phyloP scores from a whole-genome alignment of 30 jellyfish, hydroid and myxozoan species.

The Hydra vulgaris region DNA sequence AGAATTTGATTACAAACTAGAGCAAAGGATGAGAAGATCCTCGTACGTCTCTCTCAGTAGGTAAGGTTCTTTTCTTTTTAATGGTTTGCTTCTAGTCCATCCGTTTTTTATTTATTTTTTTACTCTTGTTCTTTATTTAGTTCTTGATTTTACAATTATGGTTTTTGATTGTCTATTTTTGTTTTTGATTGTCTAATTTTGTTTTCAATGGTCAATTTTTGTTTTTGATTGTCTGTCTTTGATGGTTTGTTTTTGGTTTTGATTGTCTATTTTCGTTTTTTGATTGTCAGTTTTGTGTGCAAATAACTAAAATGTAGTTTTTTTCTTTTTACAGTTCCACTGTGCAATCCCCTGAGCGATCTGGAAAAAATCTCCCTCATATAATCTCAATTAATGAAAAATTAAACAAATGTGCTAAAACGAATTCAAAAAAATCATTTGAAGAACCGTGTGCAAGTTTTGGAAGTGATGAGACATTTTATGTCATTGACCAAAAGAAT shows the following conservation, averaged over 20 bases:
- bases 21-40: constrained; percentile 21
- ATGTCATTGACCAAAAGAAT: background rate
- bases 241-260: no score
- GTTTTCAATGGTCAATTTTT: no score
- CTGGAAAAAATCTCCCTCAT: no score
- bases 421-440: background rate
- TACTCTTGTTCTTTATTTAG: background rate
- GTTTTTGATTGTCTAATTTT: no score
- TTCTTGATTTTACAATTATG: background rate
- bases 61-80: background rate
- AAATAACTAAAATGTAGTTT: no score
- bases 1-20: constrained; percentile 27
- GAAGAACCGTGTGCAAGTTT: background rate
- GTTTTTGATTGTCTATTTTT: no score
- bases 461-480: constrained; percentile 11
- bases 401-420: background rate
- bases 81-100: no score
- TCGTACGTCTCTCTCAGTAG: constrained; percentile 6
- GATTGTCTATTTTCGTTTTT: no score
- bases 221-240: no score
- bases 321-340: no score
- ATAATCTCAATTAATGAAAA: background rate
- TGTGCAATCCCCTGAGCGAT: no score
- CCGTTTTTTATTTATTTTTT: background rate
- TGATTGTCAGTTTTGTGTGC: no score